Conservation (phyloP, 2,888 invertebrate species). For the Cetonia aurata region DNA sequence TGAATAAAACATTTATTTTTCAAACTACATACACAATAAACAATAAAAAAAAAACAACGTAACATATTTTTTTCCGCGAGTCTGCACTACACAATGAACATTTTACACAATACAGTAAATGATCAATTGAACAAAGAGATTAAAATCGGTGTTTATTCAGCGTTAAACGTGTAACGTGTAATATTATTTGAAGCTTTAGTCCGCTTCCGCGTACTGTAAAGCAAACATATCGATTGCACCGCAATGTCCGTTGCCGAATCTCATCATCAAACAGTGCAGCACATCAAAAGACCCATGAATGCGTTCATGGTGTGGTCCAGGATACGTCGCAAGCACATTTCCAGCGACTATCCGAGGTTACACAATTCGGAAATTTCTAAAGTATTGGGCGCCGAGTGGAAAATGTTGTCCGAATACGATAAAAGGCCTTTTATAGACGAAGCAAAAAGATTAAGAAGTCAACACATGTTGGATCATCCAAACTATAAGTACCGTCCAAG, state of each 20-base stretch:
- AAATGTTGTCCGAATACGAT: slow-evolving; percentile 80
- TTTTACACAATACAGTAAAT: slow-evolving; percentile 59
- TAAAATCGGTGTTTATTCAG: slow-evolving; percentile 65
- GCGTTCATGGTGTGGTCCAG: slow-evolving; percentile 92
- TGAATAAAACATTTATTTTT: slow-evolving; percentile 52
- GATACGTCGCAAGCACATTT: slow-evolving; percentile 84
- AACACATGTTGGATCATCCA: slow-evolving; percentile 66
- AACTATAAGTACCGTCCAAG: slow-evolving; percentile 65
- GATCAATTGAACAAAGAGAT: slow-evolving; percentile 63
- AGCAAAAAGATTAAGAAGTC: slow-evolving; percentile 73
- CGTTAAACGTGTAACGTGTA: slow-evolving; percentile 61
- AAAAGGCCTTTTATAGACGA: slow-evolving; percentile 92
- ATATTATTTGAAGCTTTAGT: slow-evolving; percentile 51
- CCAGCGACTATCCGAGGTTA: slow-evolving; percentile 83
- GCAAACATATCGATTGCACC: slow-evolving; percentile 17
- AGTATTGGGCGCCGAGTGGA: slow-evolving; percentile 87
- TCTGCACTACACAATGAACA: slow-evolving; percentile 56
- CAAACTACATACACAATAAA: slow-evolving; percentile 30
- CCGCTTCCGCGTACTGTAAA: slow-evolving; percentile 50
- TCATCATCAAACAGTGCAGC: slow-evolving; percentile 58
- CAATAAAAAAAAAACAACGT: slow-evolving; percentile 50
- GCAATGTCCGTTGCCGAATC: slow-evolving; percentile 34
- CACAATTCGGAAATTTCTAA: slow-evolving; percentile 87
- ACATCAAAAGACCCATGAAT: slow-evolving; percentile 95
- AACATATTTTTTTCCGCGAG: slow-evolving; percentile 50